Percentiles rank a stretch among this genome's conserved stretches.
These are phyloP conservation scores for Caenorhabditis sulstoni DNA, from an alignment of 2,888 invertebrate genomes.

Conservation along the genomic window DNA sequence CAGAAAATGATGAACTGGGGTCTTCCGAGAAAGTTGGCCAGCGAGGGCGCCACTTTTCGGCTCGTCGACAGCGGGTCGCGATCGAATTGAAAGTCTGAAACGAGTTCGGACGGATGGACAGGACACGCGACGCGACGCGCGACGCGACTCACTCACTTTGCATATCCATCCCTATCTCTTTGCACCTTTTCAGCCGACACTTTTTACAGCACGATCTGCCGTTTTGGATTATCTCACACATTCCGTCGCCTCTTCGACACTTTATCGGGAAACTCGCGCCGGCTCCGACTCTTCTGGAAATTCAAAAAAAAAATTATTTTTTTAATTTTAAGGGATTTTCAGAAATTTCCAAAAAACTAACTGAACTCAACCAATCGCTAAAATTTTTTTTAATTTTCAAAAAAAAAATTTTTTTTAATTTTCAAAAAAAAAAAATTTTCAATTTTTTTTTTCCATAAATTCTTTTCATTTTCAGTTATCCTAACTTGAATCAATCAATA, in stretches of 20 bases:
- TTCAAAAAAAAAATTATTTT: background rate
- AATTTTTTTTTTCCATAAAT: no score
- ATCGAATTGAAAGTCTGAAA: constrained; percentile 35
- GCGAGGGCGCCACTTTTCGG: constrained; percentile 8
- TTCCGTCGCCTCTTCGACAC: constrained; percentile 14
- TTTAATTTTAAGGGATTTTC: background rate
- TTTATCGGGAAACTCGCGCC: constrained; percentile 22
- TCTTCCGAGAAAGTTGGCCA: constrained; percentile 18
- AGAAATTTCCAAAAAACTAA: no score
- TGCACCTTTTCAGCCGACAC: constrained; percentile 36
- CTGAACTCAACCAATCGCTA: no score
- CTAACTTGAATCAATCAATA: no score
- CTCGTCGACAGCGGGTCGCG: constrained; percentile 17
- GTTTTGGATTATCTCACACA: constrained; percentile 25
- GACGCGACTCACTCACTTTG: constrained; percentile 38
- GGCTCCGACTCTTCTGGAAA: constrained; percentile 23
- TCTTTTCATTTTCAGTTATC: no score
- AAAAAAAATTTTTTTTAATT: no score
- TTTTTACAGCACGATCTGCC: constrained; percentile 37
- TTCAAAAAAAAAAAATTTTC: constrained; percentile 5
- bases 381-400: no score
- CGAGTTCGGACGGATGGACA: no score
- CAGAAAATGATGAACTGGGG: constrained; percentile 33
- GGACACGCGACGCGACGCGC: no score
- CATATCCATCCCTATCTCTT: constrained; percentile 32